Conservation (phyloP, 2,888 invertebrate genomes). For the Latheticus oryzae region DNA sequence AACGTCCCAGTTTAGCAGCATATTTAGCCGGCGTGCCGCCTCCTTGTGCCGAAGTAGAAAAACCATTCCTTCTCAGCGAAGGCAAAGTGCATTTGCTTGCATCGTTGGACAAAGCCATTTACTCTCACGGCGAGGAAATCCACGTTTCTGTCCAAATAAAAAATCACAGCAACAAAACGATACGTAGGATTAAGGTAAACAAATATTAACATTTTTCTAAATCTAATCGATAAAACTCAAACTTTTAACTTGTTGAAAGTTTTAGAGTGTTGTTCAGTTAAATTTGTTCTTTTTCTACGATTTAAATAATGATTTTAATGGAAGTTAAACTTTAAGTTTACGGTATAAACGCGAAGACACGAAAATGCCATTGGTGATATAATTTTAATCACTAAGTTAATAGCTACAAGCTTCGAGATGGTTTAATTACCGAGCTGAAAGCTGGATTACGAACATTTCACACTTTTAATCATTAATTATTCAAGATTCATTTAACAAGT, state of each 20-base stretch:
- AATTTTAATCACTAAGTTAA: slow-evolving; percentile 15
- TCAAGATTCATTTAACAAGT: too few species aligned
- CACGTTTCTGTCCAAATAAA: slow-evolving; percentile 78
- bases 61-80: slow-evolving; percentile 87
- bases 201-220: too few species aligned
- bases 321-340: slow-evolving; percentile 8
- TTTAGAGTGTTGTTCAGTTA: too few species aligned
- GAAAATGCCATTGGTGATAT: slow-evolving; percentile 13
- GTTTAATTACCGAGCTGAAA: slow-evolving; percentile 8
- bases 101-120: slow-evolving; percentile 83
- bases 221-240: too few species aligned
- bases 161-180: slow-evolving; percentile 87
- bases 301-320: too few species aligned
- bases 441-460: not conserved
- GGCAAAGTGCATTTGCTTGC: slow-evolving; percentile 85
- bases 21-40: slow-evolving; percentile 67
- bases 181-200: slow-evolving; percentile 83
- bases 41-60: slow-evolving; percentile 79
- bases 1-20: slow-evolving; percentile 59
- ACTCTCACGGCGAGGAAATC: slow-evolving; percentile 85
- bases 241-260: too few species aligned
- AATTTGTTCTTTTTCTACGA: too few species aligned
- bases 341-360: slow-evolving; percentile 8
- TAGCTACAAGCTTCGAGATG: not conserved
- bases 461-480: too few species aligned